Base-by-base conservation (phyloP, 1,140 invertebrate genomes). In the Bactericera cockerelli region DNA sequence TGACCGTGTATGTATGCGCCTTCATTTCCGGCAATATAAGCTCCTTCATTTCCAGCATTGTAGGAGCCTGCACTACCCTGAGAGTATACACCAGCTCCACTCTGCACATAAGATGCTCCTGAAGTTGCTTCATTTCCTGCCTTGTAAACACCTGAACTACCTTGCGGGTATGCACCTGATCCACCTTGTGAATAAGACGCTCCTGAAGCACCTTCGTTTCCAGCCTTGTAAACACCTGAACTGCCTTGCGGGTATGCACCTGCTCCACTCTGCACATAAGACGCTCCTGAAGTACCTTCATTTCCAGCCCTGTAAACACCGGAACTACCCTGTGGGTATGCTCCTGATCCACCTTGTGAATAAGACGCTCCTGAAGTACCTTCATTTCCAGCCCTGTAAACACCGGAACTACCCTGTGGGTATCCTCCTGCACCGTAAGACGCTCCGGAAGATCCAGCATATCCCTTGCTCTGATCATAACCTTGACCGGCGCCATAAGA, bases 111-210 rank as follows among this genome's bases (percentile, higher is more conserved):
- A n/a, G n/a, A n/a, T 62, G 25, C 26, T 39, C 58, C 4, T 28
- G 16, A 70, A 53, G 71, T 70, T 25, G 74, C 74, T 14, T 70
- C 68, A 54, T 71, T 69, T 58, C 74, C 73, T 61, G 72, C 69
- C 8, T 69, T 65, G 21, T 70, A 63, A 21, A 66, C 64, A 31
- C 71, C 70, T 26, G 16, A 33, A 33, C 26, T 39, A 33, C 31
- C 8, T 19, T 22, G 36, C 21, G 53, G 59, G 55, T 59, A 61
- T 33, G 22, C 55, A 25, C 57, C 55, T 49, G n/a, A n/a, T 36
- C 26, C 38, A 33, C 57, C 62, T 24, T 58, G 54, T 26, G 59
- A 61, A 26, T 54, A 62, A 14, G 57, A 54, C 26, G 54, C 31
- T 25, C 49, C 42, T 25, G 14, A 19, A 1, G 25, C n/a, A 28